phyloP scores from a whole-genome alignment of 2,888 invertebrate genomes.

The Sesamia inferens region DNA sequence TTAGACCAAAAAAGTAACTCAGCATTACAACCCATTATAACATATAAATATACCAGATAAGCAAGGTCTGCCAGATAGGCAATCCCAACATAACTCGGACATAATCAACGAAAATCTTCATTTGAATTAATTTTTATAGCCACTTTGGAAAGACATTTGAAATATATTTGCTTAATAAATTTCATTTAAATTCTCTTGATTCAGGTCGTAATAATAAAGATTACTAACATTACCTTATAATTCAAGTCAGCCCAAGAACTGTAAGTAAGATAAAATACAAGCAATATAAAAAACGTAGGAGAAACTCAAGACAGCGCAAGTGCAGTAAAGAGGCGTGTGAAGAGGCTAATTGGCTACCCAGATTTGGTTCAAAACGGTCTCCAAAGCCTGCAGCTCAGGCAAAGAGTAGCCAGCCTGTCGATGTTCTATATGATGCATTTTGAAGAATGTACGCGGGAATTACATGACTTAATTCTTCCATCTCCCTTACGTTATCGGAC shows the following conservation, averaged over 20 bases:
- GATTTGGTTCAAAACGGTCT: too few relatives aligned
- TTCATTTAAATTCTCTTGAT: slow-evolving; percentile 50
- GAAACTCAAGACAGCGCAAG: too few relatives aligned
- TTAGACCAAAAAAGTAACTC: not conserved
- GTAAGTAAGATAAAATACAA: too few relatives aligned
- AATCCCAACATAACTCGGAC: slow-evolving; percentile 23
- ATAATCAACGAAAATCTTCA: slow-evolving; percentile 10
- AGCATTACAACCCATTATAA: not conserved
- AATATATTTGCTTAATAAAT: slow-evolving; percentile 58
- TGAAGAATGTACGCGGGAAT: too few relatives aligned
- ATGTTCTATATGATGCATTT: too few relatives aligned
- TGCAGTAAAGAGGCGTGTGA: too few relatives aligned
- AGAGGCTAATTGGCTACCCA: too few relatives aligned
- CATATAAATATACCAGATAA: not conserved
- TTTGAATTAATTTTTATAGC: slow-evolving; percentile 28
- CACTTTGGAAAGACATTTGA: slow-evolving; percentile 31
- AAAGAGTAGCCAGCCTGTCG: too few relatives aligned
- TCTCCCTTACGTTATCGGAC: too few relatives aligned
- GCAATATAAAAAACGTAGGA: too few relatives aligned
- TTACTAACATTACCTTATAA: slow-evolving; percentile 41
- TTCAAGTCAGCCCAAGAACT: slow-evolving; percentile 24
- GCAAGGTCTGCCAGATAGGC: not conserved
- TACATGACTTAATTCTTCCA: too few relatives aligned
- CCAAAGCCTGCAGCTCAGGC: too few relatives aligned
- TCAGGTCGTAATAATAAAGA: slow-evolving; percentile 41